Conservation (phyloP, 2,113 vertebrate species). For the Seriola quinqueradiata region DNA sequence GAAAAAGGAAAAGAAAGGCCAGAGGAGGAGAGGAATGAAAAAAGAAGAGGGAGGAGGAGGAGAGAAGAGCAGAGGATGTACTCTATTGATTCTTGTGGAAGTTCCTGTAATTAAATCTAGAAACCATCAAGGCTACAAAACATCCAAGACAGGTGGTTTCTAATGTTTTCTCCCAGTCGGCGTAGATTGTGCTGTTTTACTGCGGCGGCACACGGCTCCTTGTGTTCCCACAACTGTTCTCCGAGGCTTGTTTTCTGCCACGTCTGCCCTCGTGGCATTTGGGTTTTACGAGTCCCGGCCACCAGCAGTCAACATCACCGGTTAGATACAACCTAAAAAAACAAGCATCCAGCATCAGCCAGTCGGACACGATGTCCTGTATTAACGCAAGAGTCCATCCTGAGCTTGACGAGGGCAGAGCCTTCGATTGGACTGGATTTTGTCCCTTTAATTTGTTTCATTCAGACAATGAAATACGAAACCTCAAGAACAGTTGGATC, state of each 20-base stretch:
- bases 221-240: not conserved
- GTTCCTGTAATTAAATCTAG: conserved; percentile 4
- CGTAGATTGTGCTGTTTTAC: conserved; percentile 13
- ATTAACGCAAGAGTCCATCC: conserved; percentile 13
- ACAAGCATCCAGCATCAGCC: not conserved
- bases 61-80: not conserved
- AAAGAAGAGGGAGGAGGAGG: not conserved
- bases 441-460: not conserved
- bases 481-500: not conserved
- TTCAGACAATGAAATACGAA: not conserved
- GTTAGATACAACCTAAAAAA: not conserved
- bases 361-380: not conserved
- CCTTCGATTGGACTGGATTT: not conserved
- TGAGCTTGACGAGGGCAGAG: not conserved
- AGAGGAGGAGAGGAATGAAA: not conserved
- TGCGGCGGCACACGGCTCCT: conserved; percentile 3
- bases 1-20: not conserved
- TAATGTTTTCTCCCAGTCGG: not conserved
- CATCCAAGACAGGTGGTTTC: not conserved
- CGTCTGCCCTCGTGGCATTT: conserved; percentile 47
- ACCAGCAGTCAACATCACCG: not conserved
- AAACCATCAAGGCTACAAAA: not conserved
- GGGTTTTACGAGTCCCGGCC: conserved; percentile 14
- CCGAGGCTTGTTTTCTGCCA: conserved; percentile 25
- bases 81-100: not conserved